phyloP scores from a whole-genome alignment of 1,140 invertebrate species.

The Drosophila parvula region DNA sequence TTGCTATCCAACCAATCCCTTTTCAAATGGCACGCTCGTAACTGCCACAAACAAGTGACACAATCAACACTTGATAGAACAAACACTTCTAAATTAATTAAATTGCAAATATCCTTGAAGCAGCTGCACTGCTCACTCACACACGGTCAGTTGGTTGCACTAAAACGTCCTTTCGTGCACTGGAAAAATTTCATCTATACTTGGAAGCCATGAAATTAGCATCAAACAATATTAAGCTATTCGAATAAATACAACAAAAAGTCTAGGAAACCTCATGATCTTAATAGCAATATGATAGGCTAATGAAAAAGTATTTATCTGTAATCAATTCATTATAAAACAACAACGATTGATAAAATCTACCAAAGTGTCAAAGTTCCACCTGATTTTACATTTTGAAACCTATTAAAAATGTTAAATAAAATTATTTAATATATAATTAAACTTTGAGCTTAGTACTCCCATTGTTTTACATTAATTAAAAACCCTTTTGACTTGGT shows the following conservation, averaged over 20 bases:
- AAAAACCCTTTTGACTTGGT: not conserved
- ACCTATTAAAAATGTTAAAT: too few species aligned
- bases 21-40: constrained; percentile 75
- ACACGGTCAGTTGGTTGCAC: constrained; percentile 24
- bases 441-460: too few species aligned
- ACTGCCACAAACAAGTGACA: constrained; percentile 81
- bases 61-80: constrained; percentile 82
- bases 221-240: too few species aligned
- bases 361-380: too few species aligned
- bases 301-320: too few species aligned
- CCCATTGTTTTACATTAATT: too few species aligned
- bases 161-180: constrained; percentile 7
- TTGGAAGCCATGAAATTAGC: not conserved
- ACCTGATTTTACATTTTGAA: too few species aligned
- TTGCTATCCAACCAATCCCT: constrained; percentile 44
- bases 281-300: too few species aligned
- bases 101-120: constrained; percentile 81
- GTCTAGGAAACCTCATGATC: too few species aligned
- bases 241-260: too few species aligned
- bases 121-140: constrained; percentile 54
- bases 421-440: not conserved
- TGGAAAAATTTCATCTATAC: not conserved
- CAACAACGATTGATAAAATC: too few species aligned
- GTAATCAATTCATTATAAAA: not conserved
- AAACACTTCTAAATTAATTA: constrained; percentile 83